Conservation (phyloP, 2,113 vertebrate genomes). For the Pogona vitticeps region DNA sequence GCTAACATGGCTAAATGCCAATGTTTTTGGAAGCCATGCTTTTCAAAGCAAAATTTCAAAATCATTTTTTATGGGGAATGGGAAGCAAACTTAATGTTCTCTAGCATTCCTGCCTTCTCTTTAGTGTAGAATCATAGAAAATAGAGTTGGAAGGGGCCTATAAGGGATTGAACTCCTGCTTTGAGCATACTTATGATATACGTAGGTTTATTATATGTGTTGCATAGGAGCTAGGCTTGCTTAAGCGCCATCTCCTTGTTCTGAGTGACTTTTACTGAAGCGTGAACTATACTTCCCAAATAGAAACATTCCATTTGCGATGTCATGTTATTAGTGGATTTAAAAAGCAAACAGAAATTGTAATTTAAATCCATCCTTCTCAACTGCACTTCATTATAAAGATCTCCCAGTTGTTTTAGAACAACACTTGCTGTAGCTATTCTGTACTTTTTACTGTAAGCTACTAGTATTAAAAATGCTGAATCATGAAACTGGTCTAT, state of each 20-base stretch:
- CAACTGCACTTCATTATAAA: constrained; percentile 47
- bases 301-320: constrained; percentile 43
- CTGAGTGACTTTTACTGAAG: constrained; percentile 53
- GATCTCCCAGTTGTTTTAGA: constrained; percentile 54
- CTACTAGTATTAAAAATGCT: constrained; percentile 45
- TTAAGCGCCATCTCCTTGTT: constrained; percentile 5
- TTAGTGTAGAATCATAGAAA: background rate
- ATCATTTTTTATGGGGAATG: constrained; percentile 42
- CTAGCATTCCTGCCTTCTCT: constrained; percentile 39
- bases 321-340: constrained; percentile 55
- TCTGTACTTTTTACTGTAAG: constrained; percentile 24
- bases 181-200: constrained; percentile 29
- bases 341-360: constrained; percentile 58
- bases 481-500: constrained; percentile 46
- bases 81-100: constrained; percentile 53
- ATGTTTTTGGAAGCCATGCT: constrained; percentile 66
- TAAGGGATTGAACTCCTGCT: too few relatives aligned
- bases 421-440: constrained; percentile 28
- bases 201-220: constrained; percentile 48
- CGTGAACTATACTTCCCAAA: constrained; percentile 43
- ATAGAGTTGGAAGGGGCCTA: too few relatives aligned
- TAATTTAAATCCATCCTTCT: constrained; percentile 50
- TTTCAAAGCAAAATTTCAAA: constrained; percentile 55
- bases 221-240: background rate
- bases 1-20: constrained; percentile 70